Evolutionary conservation across 2,888 invertebrate genomes (phyloP), one percentile per base, ranked within the genome.

Genomic region (Eupithecia inturbata): DNA sequence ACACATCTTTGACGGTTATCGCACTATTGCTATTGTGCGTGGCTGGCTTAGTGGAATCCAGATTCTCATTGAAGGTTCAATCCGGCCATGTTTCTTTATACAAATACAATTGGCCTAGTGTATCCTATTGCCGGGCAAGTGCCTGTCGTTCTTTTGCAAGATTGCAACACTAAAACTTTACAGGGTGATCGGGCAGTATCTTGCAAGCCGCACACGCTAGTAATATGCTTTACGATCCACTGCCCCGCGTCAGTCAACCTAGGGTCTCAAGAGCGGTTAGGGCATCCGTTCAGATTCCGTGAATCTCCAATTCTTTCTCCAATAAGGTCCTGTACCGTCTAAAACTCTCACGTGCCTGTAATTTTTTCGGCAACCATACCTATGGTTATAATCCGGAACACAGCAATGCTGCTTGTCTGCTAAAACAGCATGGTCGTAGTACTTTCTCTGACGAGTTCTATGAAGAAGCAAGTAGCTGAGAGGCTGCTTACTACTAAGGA

Each of bases 21-120:
- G 49, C 49, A 53, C 22, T 53, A 53, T 49, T 49, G 60, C 60
- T 60, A 28, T 28, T 28, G 57, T 57, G 22, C n/a, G 1, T n/a
- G 22, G 22, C 3, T 26, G 57, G 57, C 26, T 1, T 12, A 14
- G 12, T 0, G 57, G 26, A 53, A 53, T 53, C 10, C 12, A 53
- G 53, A 53, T 53, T 49, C n/a, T 53, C 53, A 53, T 53, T 49
- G 49, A 53, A 22, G 53, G 53, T 22, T 22, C 49, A 53, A 22
- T 22, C n/a, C 49, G 9, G n/a, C 0, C n/a, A 22, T 2, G 9
- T 22, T 1, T 53, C n/a, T 3, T 53, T 53, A 7, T 53, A 22
- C 45, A 45, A 45, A 10, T 45, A 45, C 41, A 16, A 41, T 19
- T 41, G 16, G 16, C 41, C 41, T 41, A 16, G 14, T 41, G 16